Base-by-base conservation (phyloP, 2,797 vertebrate species). In the Malurus leucopterus region DNA sequence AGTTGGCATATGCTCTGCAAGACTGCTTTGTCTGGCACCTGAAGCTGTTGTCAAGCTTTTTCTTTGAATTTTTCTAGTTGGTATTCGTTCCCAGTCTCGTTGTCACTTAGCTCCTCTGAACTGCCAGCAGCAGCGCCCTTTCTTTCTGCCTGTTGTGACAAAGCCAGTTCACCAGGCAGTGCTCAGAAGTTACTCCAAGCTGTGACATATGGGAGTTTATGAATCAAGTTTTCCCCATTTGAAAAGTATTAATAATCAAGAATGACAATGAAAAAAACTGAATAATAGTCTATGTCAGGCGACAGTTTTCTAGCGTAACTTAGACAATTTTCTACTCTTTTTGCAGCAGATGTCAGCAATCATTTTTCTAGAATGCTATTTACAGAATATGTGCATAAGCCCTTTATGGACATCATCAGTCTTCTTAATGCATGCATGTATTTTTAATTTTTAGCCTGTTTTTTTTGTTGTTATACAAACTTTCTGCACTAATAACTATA, bases 11-110 rank as follows among this genome's bases (percentile, higher is more conserved):
- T 91, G 94, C 63, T 92, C 67, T 80, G 67, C 90, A 84, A 95
- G 90, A 90, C 82, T 91, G 94, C 87, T 93, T 95, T 91, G 93
- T 95, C 95, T 95, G 95, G 84, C 89, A 94, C 95, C 93, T 95
- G 95, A 87, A 92, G 73, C 73, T 95, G 90, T 94, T 95, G 92
- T 91, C 87, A 91, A 90, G 87, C 85, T 91, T 95, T 92, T 87
- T 70, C 70, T 93, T 90, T 91, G 73, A 92, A 58, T 94, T 88
- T 19, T 91, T 78, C 70, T 90, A 30, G 73, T 76, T 91, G 76
- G 32, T 94, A 91, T 93, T 95, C n/a, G 2, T 90, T 92, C 83
- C 76, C 73, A 90, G 70, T 64, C 87, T 93, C 1, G 2, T 90
- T 86, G 91, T 91, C 94, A 81, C 89, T 85, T 83, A 85, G 79